Base-by-base conservation (phyloP, 2,888 invertebrate species). In the Ornithoptera priamus region DNA sequence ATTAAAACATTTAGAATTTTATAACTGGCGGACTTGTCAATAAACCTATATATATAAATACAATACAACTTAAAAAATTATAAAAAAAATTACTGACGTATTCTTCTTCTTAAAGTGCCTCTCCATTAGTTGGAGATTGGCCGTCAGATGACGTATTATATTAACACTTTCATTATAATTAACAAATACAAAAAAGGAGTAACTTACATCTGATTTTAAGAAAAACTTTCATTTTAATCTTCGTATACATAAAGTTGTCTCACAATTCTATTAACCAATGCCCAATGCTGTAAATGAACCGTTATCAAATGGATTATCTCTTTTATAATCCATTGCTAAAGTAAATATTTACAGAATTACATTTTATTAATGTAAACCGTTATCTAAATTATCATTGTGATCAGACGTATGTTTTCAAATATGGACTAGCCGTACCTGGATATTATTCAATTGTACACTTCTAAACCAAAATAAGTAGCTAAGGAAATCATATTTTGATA, bases 301-400 rank as follows among this genome's bases (percentile, higher is more conserved):
- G 30, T 17, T 61, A 22, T 12, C 6, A 39, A 64, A 36, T 59
- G n/a, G 20, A 30, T 59, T 36, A 66, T 46, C 22, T n/a, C 36
- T 66, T 65, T 70, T 70, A 70, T 70, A 66, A 66, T 57, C 30
- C 66, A 58, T 62, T 69, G 46, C 66, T 20, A 39, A 63, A 30
- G 63, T n/a, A 59, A 24, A 42, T 63, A 58, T 46, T 59, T 62
- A 57, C 20, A 62, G 53, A 39, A 61, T 53, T 42, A 36, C 20
- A 56, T 62, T 69, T n/a, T 65, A 46, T 65, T 57, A 53, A 20
- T 36, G 61, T 30, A 62, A 65, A 62, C 24, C 57, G 65, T 56
- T 24, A 50, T 59, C 58, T 62, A 66, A 61, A 66, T 62, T 66
- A 24, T 66, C 69, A 66, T 70, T 70, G 69, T 70, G 24, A 65